These are phyloP conservation scores for Peromyscus leucopus DNA, from an alignment of 2,113 vertebrate species.

Conservation along the genomic window DNA sequence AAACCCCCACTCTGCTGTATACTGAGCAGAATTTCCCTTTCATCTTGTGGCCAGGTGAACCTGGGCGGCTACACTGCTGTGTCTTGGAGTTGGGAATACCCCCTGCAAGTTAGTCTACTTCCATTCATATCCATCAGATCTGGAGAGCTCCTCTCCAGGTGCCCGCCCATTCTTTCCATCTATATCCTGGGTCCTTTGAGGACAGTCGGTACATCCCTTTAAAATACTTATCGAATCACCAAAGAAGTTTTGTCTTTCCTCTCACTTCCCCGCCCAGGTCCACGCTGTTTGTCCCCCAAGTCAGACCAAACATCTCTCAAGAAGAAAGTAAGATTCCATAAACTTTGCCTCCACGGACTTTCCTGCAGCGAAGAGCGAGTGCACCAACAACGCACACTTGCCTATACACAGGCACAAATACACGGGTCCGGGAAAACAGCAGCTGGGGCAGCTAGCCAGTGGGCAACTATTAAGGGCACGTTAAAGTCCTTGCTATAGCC, in stretches of 20 bases:
- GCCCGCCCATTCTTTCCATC: background rate
- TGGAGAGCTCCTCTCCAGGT: background rate
- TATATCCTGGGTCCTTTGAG: background rate
- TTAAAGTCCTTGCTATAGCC: background rate
- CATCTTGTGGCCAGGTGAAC: rapidly evolving
- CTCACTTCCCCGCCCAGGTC: background rate
- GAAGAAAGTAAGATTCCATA: constrained; percentile 5
- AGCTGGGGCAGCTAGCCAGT: background rate
- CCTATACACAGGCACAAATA: background rate
- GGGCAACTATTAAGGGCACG: background rate
- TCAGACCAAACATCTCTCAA: background rate
- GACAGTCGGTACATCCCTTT: background rate
- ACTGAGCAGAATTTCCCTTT: background rate
- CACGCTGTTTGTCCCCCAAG: background rate
- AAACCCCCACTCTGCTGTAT: background rate
- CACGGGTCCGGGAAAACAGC: background rate
- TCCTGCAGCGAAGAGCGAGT: background rate
- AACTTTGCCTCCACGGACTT: constrained; percentile 61
- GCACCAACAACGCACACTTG: constrained; percentile 35
- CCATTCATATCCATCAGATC: rapidly evolving
- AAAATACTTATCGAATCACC: background rate
- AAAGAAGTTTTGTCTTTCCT: constrained; percentile 50
- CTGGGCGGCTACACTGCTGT: background rate
- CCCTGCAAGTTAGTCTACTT: rapidly evolving
- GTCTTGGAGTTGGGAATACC: rapidly evolving